Percentiles rank a stretch among this genome's conserved stretches.
Conservation (phyloP, 2,888 invertebrate genomes). For the Hemistola chrysoprasaria region DNA sequence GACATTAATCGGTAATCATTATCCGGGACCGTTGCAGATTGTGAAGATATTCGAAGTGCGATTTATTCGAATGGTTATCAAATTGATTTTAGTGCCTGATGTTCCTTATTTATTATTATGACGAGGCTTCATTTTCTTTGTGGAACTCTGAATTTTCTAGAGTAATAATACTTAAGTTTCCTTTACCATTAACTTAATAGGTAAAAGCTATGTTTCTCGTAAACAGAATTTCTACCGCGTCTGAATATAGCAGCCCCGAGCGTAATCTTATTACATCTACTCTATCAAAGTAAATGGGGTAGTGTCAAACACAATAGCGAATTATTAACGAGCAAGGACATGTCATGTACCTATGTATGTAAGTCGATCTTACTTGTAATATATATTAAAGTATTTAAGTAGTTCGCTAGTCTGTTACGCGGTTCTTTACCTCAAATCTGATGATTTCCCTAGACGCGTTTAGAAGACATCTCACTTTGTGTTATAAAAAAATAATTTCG, state of each 20-base stretch:
- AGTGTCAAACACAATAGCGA: constrained; percentile 28
- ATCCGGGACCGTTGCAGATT: constrained; percentile 4
- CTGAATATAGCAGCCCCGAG: constrained; percentile 6
- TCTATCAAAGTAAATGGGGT: constrained; percentile 26
- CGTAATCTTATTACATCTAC: constrained; percentile 24
- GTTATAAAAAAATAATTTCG: constrained; percentile 31
- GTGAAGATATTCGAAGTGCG: background rate
- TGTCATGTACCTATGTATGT: constrained; percentile 4
- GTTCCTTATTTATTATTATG: background rate
- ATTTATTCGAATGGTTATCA: background rate
- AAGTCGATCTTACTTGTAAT: constrained; percentile 9
- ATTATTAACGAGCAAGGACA: constrained; percentile 24
- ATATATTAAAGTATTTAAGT: too few species aligned
- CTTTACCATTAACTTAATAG: too few species aligned
- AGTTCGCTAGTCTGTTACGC: too few species aligned
- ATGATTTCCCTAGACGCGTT: constrained; percentile 42
- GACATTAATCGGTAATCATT: constrained; percentile 16
- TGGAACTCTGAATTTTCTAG: too few species aligned
- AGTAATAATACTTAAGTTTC: too few species aligned
- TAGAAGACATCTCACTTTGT: constrained; percentile 27
- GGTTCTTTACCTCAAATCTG: too few species aligned
- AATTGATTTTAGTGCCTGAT: background rate
- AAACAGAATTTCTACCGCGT: constrained; percentile 5
- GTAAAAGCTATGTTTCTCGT: constrained; percentile 1
- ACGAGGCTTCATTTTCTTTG: too few species aligned